Base-by-base conservation (phyloP, 2,888 invertebrate genomes). In the Electrophaes corylata region DNA sequence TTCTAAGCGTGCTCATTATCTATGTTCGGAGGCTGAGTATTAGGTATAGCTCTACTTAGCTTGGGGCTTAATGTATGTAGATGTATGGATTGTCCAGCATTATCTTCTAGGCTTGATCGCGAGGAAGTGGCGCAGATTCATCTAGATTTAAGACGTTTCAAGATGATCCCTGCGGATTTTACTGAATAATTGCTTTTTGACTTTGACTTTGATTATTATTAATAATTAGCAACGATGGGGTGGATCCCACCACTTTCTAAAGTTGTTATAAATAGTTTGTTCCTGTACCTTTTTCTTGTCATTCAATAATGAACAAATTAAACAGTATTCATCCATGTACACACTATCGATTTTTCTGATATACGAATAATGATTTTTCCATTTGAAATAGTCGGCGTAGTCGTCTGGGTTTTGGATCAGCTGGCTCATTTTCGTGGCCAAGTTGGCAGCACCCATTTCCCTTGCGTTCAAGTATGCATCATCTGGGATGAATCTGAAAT, bases 401-500 rank as follows among this genome's bases (percentile, higher is more conserved):
- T 66, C 60, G 1, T 71, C 65, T 3, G 60, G 62, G 31, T 73
- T 57, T 14, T 71, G 62, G 3, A 73, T 73, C 4, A 78, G 47
- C 0, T 63, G 51, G 23, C 69, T 50, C 61, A 78, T 76, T 56
- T 64, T 65, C 6, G 41, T 49, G 3, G 78, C 75, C 43, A 76
- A 66, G 8, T 53, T 57, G 39, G 63, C 39, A 0, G 53, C 61
- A 11, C 61, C 65, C 19, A 72, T 39, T 16, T 70, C 65, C 53
- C 54, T 65, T 4, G 72, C 75, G 39, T 78, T 63, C 16, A 78
- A 59, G 40, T 75, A 78, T 8, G 71, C 71, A 16, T 67, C 68
- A 4, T 71, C 66, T 20, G 78, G 76, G 49, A 74, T 57, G 20
- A 78, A 78, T 60, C 78, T 78, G 71, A 44, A 72, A 75, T 19